These are phyloP conservation scores for Mallotus villosus DNA, from an alignment of 2,797 vertebrate species.

Conservation along the genomic window DNA sequence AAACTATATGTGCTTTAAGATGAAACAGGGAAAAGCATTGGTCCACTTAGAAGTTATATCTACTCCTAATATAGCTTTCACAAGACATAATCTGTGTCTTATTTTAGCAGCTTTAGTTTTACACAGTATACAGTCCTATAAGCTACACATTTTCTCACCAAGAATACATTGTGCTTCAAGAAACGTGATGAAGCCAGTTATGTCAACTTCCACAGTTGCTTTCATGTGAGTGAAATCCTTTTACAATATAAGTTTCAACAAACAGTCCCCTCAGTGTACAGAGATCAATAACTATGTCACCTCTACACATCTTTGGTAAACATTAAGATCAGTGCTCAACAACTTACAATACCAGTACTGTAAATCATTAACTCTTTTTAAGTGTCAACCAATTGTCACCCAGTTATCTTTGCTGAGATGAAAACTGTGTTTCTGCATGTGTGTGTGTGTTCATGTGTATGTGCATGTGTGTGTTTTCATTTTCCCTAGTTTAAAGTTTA, in stretches of 20 bases:
- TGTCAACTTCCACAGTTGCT: no score
- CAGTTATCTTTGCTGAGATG: slow-evolving; percentile 20
- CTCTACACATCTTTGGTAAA: slow-evolving; percentile 16
- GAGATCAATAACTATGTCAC: neutral
- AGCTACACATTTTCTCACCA: neutral
- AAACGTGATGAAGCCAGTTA: neutral
- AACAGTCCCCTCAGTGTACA: neutral
- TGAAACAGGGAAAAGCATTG: slow-evolving; percentile 5
- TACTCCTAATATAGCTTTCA: neutral
- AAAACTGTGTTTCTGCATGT: neutral
- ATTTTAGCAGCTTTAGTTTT: slow-evolving; percentile 9
- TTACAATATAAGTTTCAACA: slow-evolving; percentile 1
- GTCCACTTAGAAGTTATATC: slow-evolving; percentile 10
- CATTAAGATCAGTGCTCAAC: slow-evolving; percentile 1
- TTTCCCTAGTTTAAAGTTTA: no score
- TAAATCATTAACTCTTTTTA: slow-evolving; percentile 40
- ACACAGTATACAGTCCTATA: neutral
- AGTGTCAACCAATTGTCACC: slow-evolving; percentile 45
- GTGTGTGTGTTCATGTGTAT: neutral
- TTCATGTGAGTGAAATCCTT: neutral
- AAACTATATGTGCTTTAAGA: neutral
- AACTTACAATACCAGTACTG: slow-evolving; percentile 27
- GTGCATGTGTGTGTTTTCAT: no score
- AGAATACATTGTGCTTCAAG: slow-evolving; percentile 4
- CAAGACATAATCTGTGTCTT: neutral